Evolutionary conservation across 1,140 invertebrate species (phyloP).

Genomic region (Archivesica marissinica): DNA sequence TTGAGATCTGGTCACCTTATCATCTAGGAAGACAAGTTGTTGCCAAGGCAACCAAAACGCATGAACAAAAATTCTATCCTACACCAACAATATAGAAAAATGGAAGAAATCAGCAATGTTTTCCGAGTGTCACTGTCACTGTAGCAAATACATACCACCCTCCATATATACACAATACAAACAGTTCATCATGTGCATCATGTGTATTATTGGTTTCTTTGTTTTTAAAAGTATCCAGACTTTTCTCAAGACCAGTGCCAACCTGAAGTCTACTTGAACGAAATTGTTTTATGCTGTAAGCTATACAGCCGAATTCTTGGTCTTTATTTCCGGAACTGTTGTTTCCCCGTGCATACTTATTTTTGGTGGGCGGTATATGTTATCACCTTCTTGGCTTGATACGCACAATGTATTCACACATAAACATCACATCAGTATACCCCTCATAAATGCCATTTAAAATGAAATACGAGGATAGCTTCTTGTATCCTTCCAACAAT

Average conservation of each 20-base stretch:
- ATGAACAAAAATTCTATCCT: slow-evolving; percentile 38
- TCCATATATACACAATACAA: no score
- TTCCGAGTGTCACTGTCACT: slow-evolving; percentile 23
- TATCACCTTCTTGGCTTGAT: slow-evolving; percentile 22
- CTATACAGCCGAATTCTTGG: no score
- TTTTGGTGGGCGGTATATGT: neutral
- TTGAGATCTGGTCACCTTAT: slow-evolving; percentile 34
- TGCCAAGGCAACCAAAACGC: slow-evolving; percentile 22
- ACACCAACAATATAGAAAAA: slow-evolving; percentile 35
- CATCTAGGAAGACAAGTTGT: slow-evolving; percentile 22
- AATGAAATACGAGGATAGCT: neutral
- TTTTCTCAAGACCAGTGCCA: no score
- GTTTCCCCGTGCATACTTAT: no score
- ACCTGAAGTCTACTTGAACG: no score
- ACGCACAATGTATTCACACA: slow-evolving; percentile 5
- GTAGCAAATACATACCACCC: neutral
- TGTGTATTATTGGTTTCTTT: no score
- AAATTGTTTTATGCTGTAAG: no score
- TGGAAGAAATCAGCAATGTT: slow-evolving; percentile 12
- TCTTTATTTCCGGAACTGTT: no score
- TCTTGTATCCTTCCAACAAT: neutral
- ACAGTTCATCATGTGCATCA: no score
- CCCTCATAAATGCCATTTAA: slow-evolving; percentile 17
- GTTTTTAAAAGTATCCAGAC: no score
- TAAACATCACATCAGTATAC: slow-evolving; percentile 6